Percentiles rank a stretch among this genome's conserved stretches.
phyloP scores from a whole-genome alignment of 2,888 invertebrate genomes.

The Dryocosmus kuriphilus region DNA sequence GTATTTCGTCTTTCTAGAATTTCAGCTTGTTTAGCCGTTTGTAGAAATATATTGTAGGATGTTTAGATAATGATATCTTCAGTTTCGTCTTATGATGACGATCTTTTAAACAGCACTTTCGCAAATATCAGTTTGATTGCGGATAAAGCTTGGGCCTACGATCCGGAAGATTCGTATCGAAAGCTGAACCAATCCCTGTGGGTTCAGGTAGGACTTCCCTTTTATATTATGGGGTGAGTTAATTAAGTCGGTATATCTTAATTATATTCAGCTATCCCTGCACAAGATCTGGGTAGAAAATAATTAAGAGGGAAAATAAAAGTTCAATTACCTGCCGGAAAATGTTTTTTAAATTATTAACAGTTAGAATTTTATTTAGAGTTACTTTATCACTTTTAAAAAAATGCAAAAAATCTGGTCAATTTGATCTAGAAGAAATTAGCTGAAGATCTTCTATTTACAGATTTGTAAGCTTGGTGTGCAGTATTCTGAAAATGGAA shows the following conservation, averaged over 20 bases:
- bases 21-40: neutral
- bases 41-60: slow-evolving; percentile 56
- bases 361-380: neutral
- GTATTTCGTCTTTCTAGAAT: neutral
- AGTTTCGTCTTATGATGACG: slow-evolving; percentile 68
- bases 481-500: slow-evolving; percentile 65
- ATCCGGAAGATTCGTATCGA: slow-evolving; percentile 68
- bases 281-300: neutral
- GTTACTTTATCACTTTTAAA: neutral
- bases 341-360: neutral
- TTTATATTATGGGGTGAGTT: slow-evolving; percentile 2
- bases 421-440: neutral
- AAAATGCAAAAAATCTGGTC: neutral
- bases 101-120: slow-evolving; percentile 70
- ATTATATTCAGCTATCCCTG: neutral
- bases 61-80: slow-evolving; percentile 71
- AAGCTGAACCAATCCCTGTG: slow-evolving; percentile 71
- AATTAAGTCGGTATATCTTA: neutral
- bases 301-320: neutral
- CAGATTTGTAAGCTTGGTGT: slow-evolving; percentile 64
- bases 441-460: neutral
- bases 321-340: neutral
- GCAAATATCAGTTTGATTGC: slow-evolving; percentile 73
- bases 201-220: slow-evolving; percentile 66
- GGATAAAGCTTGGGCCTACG: slow-evolving; percentile 69